Evolutionary conservation across 1,140 invertebrate species (phyloP).

Genomic region (Macrocentrus cingulum): DNA sequence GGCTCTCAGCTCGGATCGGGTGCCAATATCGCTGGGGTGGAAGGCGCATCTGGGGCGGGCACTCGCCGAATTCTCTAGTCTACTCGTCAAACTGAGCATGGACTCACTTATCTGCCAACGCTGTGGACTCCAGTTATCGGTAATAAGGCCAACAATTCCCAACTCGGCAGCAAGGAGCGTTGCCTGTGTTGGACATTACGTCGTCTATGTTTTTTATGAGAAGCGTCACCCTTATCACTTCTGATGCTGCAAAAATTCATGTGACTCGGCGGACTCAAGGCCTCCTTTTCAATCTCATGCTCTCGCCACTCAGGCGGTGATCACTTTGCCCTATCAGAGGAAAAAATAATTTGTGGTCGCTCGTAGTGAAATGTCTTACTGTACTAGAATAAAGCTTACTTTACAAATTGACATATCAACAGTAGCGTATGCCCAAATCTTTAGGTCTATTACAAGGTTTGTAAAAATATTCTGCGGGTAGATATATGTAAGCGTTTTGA

Average conservation of each 20-base stretch:
- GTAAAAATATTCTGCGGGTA: constrained; percentile 72
- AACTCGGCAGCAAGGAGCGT: constrained; percentile 73
- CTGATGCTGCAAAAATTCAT: constrained; percentile 87
- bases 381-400: constrained; percentile 79
- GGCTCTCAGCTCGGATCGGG: constrained; percentile 65
- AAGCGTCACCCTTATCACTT: constrained; percentile 85
- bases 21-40: constrained; percentile 56
- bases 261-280: constrained; percentile 72
- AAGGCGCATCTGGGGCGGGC: constrained; percentile 76
- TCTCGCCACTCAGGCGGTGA: constrained; percentile 76
- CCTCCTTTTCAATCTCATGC: constrained; percentile 79
- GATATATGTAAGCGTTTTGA: constrained; percentile 62
- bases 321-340: constrained; percentile 62
- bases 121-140: constrained; percentile 71
- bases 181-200: constrained; percentile 77
- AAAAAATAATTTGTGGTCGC: constrained; percentile 75
- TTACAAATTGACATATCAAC: constrained; percentile 76
- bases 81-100: constrained; percentile 81
- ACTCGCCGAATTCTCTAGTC: constrained; percentile 80
- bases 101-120: constrained; percentile 79
- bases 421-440: constrained; percentile 80
- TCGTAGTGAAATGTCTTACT: constrained; percentile 70
- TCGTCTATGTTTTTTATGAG: constrained; percentile 86
- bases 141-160: constrained; percentile 65
- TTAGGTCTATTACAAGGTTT: constrained; percentile 72